These are phyloP conservation scores for Coecobrya sp. DNA, from an alignment of 2,888 invertebrate genomes.

Conservation along the genomic window DNA sequence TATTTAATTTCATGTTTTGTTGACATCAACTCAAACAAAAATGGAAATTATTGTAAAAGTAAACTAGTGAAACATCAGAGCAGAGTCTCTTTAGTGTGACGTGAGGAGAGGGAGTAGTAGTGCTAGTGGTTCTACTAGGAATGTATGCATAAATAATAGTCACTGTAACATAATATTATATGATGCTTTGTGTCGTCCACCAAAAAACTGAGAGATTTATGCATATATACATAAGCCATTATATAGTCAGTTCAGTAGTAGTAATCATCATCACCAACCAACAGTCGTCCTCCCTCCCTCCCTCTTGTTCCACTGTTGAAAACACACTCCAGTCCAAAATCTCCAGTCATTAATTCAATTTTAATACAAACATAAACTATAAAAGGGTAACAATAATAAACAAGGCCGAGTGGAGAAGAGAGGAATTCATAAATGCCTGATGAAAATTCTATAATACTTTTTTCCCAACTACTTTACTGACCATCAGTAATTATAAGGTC, in stretches of 20 bases:
- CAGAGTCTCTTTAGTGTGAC: background rate
- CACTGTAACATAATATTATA: constrained; percentile 47
- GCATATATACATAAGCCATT: constrained; percentile 50
- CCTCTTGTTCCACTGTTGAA: constrained; percentile 40
- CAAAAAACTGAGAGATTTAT: constrained; percentile 12
- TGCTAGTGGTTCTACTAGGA: background rate
- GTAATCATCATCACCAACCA: background rate
- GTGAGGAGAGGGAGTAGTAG: background rate
- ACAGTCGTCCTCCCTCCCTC: background rate
- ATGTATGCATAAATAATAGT: constrained; percentile 51
- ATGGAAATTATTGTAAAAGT: constrained; percentile 76
- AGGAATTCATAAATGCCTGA: background rate
- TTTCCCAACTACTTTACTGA: constrained; percentile 39
- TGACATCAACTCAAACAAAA: constrained; percentile 81
- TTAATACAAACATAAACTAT: constrained; percentile 59
- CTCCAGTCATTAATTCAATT: constrained; percentile 73
- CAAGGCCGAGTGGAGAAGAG: background rate
- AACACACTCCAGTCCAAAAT: constrained; percentile 60
- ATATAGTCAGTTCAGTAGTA: background rate
- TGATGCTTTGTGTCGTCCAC: no score
- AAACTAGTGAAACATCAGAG: constrained; percentile 51
- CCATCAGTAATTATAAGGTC: constrained; percentile 76
- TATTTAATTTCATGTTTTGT: constrained; percentile 80
- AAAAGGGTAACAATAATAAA: constrained; percentile 16
- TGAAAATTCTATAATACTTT: constrained; percentile 61